These are phyloP conservation scores for Ctenomys sociabilis DNA, from an alignment of 2,113 vertebrate species.

Conservation along the genomic window DNA sequence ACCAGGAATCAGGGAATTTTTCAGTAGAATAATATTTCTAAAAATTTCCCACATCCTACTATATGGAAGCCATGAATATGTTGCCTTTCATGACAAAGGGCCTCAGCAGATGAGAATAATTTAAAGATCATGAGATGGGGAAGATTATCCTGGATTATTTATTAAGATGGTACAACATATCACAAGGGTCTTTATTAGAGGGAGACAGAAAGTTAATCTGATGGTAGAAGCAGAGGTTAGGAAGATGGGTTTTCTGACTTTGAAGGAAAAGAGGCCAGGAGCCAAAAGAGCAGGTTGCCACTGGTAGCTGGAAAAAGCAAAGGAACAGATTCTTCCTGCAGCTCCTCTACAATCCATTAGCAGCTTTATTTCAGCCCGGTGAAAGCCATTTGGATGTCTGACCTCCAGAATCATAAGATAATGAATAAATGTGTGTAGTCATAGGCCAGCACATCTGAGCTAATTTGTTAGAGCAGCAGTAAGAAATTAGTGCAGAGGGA, in stretches of 20 bases:
- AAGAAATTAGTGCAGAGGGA: background rate
- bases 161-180: no score
- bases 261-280: background rate
- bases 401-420: background rate
- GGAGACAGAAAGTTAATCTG: background rate
- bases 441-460: background rate
- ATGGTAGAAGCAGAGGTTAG: background rate
- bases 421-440: background rate
- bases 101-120: no score
- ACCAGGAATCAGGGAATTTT: accelerated
- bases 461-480: background rate
- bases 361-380: background rate
- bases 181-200: background rate
- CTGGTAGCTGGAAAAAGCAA: background rate
- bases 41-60: background rate
- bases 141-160: background rate
- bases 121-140: background rate
- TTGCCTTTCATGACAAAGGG: background rate
- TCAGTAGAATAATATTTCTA: background rate
- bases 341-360: background rate
- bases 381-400: background rate
- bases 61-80: background rate
- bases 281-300: background rate
- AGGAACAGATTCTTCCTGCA: background rate
- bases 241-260: accelerated